Evolutionary conservation across 2,888 invertebrate genomes (phyloP).

Genomic region (Acanthosepion lycidas): DNA sequence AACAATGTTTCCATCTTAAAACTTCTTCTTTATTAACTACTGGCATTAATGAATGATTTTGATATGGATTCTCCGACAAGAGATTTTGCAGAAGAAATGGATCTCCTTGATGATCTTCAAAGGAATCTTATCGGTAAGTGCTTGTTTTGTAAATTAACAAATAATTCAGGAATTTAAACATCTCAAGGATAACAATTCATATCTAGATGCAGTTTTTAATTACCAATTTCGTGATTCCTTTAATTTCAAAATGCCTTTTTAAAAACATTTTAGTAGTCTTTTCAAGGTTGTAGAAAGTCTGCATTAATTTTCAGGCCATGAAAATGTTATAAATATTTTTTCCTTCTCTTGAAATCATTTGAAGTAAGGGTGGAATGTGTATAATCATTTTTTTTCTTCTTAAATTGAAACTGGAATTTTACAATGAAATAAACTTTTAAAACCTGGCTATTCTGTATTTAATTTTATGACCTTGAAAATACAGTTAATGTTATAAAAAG

Average conservation of each 20-base stretch:
- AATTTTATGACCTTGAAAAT: no score
- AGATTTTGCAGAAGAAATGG: background rate
- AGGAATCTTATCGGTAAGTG: background rate
- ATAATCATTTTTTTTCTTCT: no score
- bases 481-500: no score
- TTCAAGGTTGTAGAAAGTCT: background rate
- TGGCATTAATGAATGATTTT: background rate
- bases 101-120: background rate
- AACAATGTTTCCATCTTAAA: slow-evolving; percentile 17
- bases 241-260: background rate
- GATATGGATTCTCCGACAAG: background rate
- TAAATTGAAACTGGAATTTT: no score
- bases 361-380: no score
- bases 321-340: no score
- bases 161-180: background rate
- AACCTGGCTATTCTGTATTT: no score
- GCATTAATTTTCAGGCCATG: background rate
- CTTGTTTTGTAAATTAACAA: background rate
- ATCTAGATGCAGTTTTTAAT: background rate
- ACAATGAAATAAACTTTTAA: no score
- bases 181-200: background rate
- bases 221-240: background rate
- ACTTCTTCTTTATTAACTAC: background rate
- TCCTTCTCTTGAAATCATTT: no score
- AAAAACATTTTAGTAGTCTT: background rate